These are phyloP conservation scores for Habrosyne pyritoides DNA, from an alignment of 2,888 invertebrate species.

Conservation along the genomic window DNA sequence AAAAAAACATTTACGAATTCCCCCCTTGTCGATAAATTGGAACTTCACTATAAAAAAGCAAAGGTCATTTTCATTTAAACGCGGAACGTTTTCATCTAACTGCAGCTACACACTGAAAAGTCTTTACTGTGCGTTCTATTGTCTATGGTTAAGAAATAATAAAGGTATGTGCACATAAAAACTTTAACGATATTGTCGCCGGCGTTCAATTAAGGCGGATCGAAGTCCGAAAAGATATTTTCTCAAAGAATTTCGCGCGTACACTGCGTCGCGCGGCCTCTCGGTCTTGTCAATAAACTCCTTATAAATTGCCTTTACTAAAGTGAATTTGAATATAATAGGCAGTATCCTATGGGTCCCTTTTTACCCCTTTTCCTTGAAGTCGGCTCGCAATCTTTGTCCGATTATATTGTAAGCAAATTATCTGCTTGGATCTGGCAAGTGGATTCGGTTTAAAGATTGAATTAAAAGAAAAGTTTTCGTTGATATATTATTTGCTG, in stretches of 20 bases:
- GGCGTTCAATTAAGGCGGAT: constrained; percentile 72
- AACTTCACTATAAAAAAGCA: background rate
- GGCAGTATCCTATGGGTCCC: constrained; percentile 66
- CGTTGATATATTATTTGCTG: constrained; percentile 51
- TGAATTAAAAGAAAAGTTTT: constrained; percentile 44
- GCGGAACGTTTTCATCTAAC: background rate
- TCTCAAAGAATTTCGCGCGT: constrained; percentile 73
- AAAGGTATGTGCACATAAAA: constrained; percentile 47
- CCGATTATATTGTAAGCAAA: constrained; percentile 84
- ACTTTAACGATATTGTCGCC: constrained; percentile 72
- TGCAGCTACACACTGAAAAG: background rate
- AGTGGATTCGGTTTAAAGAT: constrained; percentile 55
- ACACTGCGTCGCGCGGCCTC: constrained; percentile 39
- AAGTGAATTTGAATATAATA: constrained; percentile 83
- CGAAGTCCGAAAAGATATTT: constrained; percentile 58
- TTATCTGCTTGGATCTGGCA: constrained; percentile 79
- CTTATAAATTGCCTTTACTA: constrained; percentile 80
- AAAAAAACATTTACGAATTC: constrained; percentile 1
- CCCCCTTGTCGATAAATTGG: constrained; percentile 4
- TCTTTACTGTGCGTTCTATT: constrained; percentile 7
- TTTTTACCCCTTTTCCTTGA: constrained; percentile 74
- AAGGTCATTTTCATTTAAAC: background rate
- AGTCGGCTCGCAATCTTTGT: constrained; percentile 73
- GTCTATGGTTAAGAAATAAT: constrained; percentile 33
- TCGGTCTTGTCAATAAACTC: constrained; percentile 80